A percentile compares a stretch with the other conserved stretches of the same genome.
phyloP scores from a whole-genome alignment of 2,888 invertebrate genomes.

The Yponomeuta malinellus region DNA sequence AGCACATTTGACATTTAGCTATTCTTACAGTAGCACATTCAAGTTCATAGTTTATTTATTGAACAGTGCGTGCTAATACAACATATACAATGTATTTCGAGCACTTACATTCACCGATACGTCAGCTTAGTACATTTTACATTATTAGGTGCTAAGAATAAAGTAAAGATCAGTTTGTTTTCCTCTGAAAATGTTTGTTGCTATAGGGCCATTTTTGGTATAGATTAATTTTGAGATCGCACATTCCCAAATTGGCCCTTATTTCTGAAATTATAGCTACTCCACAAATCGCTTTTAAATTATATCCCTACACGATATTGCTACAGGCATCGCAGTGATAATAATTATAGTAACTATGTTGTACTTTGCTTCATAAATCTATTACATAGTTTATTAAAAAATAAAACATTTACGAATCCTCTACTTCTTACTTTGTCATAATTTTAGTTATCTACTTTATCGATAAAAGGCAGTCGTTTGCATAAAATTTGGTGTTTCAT shows the following conservation, averaged over 20 bases:
- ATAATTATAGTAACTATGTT: not conserved
- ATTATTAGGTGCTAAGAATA: not conserved
- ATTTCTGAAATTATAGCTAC: not conserved
- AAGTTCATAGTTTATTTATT: too few species aligned
- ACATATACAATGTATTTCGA: not conserved
- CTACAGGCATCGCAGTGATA: constrained; percentile 6
- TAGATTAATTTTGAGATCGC: constrained; percentile 12
- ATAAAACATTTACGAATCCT: not conserved
- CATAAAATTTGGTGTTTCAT: not conserved
- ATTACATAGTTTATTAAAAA: not conserved
- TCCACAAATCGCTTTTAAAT: not conserved
- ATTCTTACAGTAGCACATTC: too few species aligned
- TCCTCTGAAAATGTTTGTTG: too few species aligned
- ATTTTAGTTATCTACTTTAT: not conserved
- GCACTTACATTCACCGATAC: not conserved
- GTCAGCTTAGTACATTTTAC: not conserved
- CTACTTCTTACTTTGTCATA: not conserved
- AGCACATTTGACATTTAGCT: too few species aligned
- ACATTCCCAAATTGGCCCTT: constrained; percentile 4
- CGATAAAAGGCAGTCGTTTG: not conserved
- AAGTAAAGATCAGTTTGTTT: too few species aligned
- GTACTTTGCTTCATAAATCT: not conserved
- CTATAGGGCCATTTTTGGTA: constrained; percentile 6
- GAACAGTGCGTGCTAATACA: too few species aligned
- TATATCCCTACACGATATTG: not conserved